Conservation (phyloP, 37 sponge, comb jelly and placozoan genomes). For the Bolinopsis microptera region DNA sequence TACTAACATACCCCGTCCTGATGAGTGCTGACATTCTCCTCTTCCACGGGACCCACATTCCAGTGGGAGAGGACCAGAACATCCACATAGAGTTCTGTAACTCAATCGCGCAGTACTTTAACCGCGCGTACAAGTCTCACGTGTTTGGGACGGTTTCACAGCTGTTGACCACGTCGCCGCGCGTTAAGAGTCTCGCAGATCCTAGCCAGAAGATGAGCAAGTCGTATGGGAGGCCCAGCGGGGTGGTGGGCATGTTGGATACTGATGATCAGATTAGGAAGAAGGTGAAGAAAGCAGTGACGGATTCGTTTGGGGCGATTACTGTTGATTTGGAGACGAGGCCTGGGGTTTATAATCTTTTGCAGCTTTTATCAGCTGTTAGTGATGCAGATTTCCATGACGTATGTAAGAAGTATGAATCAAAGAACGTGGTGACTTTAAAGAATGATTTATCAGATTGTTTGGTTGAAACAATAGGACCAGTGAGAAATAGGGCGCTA, state of each 20-base stretch:
- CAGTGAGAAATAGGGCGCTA: background rate
- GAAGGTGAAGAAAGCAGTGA: constrained; percentile 53
- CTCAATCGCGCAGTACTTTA: background rate
- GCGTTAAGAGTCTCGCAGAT: constrained; percentile 39
- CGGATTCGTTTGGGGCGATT: background rate
- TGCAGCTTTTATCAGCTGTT: constrained; percentile 24
- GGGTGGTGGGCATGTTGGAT: background rate
- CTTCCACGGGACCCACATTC: constrained; percentile 20
- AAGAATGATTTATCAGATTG: background rate
- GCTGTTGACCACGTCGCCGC: background rate
- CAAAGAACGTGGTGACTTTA: background rate
- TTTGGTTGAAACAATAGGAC: background rate
- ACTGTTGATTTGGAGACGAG: background rate
- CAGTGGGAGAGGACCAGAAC: constrained; percentile 42
- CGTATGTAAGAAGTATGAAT: background rate
- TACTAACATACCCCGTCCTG: constrained; percentile 42
- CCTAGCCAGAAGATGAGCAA: constrained; percentile 15
- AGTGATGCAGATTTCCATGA: background rate
- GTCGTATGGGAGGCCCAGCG: background rate
- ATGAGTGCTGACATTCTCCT: constrained; percentile 48
- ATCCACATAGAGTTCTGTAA: constrained; percentile 49
- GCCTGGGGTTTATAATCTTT: constrained; percentile 7
- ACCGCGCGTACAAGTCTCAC: background rate
- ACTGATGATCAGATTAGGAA: constrained; percentile 2
- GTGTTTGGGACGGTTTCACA: background rate